phyloP scores from a whole-genome alignment of 2,113 vertebrate species.

The Eclectus roratus region DNA sequence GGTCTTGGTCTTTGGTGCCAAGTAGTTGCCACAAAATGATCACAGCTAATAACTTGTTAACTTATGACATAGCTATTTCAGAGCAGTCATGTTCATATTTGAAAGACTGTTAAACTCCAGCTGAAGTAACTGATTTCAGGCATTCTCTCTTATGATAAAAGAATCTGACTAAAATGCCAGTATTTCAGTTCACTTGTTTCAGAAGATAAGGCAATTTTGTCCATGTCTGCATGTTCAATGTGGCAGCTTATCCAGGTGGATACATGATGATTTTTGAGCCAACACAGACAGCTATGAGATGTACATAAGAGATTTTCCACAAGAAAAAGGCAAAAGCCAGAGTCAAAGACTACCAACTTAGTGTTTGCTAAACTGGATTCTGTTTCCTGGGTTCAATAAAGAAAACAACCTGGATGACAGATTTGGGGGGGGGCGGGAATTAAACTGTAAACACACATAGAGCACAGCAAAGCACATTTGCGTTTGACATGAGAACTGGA shows the following conservation, averaged over 20 bases:
- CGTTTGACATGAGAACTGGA: background rate
- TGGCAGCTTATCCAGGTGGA: background rate
- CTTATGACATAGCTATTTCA: background rate
- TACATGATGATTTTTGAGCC: background rate
- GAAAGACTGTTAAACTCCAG: background rate
- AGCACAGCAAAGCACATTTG: background rate
- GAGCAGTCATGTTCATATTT: background rate
- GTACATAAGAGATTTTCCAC: background rate
- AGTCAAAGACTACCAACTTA: background rate
- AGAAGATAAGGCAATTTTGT: background rate
- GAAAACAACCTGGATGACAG: background rate
- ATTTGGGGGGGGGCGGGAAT: background rate
- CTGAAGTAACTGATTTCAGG: background rate
- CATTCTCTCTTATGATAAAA: background rate
- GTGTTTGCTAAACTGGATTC: background rate
- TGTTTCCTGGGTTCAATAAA: background rate
- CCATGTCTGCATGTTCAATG: too few relatives aligned
- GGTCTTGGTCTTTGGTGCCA: background rate
- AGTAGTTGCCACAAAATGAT: background rate
- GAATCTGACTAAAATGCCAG: background rate
- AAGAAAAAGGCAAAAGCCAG: background rate
- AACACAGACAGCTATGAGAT: background rate
- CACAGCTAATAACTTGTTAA: background rate
- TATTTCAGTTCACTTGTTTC: background rate
- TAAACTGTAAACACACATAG: background rate